Conservation (phyloP, 2,113 vertebrate genomes). For the Notiomystis cincta region DNA sequence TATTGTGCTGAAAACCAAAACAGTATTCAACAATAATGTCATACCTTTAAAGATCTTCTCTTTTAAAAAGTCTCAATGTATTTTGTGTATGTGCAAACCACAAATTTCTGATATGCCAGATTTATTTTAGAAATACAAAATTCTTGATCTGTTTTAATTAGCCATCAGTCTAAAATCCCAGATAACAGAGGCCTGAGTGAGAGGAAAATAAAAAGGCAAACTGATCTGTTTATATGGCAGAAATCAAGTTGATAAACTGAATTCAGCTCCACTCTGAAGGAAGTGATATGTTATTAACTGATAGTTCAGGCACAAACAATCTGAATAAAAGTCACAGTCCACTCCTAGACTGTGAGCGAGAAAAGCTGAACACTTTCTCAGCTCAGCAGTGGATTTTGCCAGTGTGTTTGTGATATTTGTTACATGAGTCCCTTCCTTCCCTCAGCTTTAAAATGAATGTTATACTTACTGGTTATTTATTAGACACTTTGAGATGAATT, state of each 20-base stretch:
- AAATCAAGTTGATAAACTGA: background rate
- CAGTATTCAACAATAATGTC: background rate
- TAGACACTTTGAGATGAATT: background rate
- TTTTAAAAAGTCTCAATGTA: background rate
- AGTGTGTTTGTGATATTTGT: background rate
- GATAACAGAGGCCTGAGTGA: background rate
- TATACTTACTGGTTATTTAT: background rate
- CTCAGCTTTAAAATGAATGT: background rate
- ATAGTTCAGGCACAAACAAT: background rate
- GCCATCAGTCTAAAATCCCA: background rate
- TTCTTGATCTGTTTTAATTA: background rate
- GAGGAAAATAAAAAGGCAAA: background rate
- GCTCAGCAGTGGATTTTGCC: background rate
- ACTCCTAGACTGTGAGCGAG: background rate
- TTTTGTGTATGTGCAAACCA: background rate
- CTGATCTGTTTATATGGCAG: background rate
- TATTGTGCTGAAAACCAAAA: background rate
- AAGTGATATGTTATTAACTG: background rate
- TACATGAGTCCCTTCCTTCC: background rate
- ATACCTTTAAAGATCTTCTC: background rate
- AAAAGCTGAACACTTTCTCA: background rate
- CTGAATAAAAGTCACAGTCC: background rate
- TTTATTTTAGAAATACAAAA: background rate
- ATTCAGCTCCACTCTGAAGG: background rate
- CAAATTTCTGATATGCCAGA: background rate